These are phyloP conservation scores for Pyrrhosoma nymphula DNA, from an alignment of 2,888 invertebrate genomes.

Conservation along the genomic window DNA sequence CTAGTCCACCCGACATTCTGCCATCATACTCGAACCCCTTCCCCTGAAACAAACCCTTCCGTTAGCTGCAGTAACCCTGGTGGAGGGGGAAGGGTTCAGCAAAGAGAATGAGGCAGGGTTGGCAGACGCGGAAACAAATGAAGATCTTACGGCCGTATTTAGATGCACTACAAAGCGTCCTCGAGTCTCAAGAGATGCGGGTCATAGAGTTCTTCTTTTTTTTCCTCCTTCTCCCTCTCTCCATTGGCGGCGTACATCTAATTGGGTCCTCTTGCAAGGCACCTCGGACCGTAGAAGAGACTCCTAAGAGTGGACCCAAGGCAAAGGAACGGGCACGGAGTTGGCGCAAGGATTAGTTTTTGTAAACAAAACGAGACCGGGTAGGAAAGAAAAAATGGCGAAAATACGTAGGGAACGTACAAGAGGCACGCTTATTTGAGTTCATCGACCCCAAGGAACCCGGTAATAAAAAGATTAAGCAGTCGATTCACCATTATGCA, in stretches of 20 bases:
- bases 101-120: neutral
- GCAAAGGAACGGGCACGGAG: neutral
- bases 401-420: neutral
- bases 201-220: constrained; percentile 33
- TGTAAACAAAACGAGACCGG: neutral
- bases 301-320: constrained; percentile 32
- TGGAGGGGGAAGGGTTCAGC: neutral
- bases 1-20: neutral
- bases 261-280: constrained; percentile 39
- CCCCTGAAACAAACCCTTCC: neutral
- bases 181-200: constrained; percentile 53
- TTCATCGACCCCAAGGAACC: neutral
- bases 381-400: neutral
- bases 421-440: neutral
- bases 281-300: constrained; percentile 5
- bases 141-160: constrained; percentile 29
- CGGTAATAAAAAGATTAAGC: neutral
- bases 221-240: neutral
- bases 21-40: neutral
- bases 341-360: neutral
- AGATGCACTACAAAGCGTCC: constrained; percentile 38
- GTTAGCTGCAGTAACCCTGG: neutral
- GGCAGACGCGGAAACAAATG: constrained; percentile 52
- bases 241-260: constrained; percentile 43
- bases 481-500: neutral